phyloP scores from a whole-genome alignment of 1,140 invertebrate species.

The Platyscapa corneri region DNA sequence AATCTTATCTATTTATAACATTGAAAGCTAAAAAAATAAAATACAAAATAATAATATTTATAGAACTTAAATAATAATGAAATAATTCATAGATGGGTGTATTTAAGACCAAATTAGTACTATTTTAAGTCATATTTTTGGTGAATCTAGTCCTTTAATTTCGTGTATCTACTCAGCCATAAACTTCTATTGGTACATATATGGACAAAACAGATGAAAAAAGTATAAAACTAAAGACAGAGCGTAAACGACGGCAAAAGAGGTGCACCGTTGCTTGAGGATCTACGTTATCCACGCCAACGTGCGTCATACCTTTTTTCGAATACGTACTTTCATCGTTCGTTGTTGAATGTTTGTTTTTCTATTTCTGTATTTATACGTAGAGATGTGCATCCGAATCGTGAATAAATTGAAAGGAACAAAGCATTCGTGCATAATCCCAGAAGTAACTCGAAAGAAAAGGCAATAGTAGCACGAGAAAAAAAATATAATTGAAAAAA shows the following conservation, averaged over 20 bases:
- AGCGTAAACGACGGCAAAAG: background rate
- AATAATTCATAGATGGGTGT: too few species aligned
- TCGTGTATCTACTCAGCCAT: background rate
- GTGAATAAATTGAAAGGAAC: slow-evolving; percentile 16
- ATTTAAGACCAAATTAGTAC: too few species aligned
- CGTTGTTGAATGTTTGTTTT: slow-evolving; percentile 18
- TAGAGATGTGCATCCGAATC: background rate
- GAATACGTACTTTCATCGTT: background rate
- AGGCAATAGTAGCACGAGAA: background rate
- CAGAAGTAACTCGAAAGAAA: slow-evolving; percentile 1
- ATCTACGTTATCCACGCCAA: background rate
- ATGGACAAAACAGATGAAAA: background rate
- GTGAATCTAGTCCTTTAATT: background rate
- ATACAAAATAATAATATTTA: too few species aligned
- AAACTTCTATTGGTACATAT: background rate
- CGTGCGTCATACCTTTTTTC: background rate
- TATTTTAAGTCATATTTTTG: background rate
- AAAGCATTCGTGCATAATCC: background rate
- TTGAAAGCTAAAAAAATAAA: too few species aligned
- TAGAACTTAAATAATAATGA: too few species aligned
- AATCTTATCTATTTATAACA: too few species aligned
- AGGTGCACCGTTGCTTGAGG: background rate
- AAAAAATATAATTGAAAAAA: background rate
- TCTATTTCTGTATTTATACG: slow-evolving; percentile 9
- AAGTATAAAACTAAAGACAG: background rate